A percentile compares a stretch with the other conserved stretches of the same genome.
Conservation (phyloP, 2,113 vertebrate genomes). For the Corythaixoides concolor region DNA sequence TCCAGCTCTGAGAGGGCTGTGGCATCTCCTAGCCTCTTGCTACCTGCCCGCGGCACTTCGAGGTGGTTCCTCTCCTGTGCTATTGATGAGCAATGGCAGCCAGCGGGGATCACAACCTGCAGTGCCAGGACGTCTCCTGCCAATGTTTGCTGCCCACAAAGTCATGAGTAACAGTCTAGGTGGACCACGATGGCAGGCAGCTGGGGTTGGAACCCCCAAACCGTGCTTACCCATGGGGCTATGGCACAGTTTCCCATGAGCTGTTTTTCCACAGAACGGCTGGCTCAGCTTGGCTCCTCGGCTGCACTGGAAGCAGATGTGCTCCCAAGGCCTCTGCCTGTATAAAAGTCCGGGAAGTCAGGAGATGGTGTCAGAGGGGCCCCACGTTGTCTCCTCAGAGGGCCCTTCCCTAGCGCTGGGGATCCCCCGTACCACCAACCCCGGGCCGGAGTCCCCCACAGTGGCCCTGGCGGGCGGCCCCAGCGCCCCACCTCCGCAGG, state of each 20-base stretch:
- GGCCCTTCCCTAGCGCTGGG: fast-evolving
- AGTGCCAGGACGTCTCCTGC: fast-evolving
- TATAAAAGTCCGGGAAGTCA: fast-evolving
- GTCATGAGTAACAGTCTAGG: fast-evolving
- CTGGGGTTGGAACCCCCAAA: too few species aligned
- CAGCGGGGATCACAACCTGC: fast-evolving
- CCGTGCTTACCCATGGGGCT: fast-evolving
- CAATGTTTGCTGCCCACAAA: fast-evolving
- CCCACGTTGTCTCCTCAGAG: too few species aligned
- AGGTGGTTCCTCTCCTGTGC: fast-evolving
- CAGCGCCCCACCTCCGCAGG: too few species aligned
- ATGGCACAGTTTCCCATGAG: fast-evolving
- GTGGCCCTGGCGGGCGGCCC: background rate
- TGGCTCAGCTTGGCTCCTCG: background rate
- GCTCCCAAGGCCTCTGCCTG: background rate
- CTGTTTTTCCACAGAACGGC: fast-evolving
- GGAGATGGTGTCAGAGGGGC: too few species aligned
- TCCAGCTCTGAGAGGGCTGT: background rate
- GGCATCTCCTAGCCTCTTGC: fast-evolving
- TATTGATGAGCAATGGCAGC: background rate
- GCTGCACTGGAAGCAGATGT: fast-evolving
- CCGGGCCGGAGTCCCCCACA: background rate
- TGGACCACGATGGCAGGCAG: fast-evolving
- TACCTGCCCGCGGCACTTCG: fast-evolving
- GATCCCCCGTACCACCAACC: background rate